Evolutionary conservation across 2,797 vertebrate genomes (phyloP).

Genomic region (Ispidina lecontei): DNA sequence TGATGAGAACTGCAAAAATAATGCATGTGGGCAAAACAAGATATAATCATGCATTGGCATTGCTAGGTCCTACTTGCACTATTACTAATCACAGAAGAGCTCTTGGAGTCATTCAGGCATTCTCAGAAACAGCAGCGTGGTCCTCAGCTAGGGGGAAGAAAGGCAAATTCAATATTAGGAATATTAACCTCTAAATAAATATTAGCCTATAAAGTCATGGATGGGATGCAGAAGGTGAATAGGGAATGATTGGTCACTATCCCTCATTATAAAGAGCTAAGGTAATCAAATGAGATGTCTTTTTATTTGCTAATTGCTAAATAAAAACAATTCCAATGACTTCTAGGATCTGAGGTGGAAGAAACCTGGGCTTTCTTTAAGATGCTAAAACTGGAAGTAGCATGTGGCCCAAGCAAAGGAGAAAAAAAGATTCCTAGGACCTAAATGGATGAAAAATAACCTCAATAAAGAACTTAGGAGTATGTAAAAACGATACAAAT

Average conservation of each 20-base stretch:
- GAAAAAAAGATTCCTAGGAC: background rate
- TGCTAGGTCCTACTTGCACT: conserved; percentile 31
- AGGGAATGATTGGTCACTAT: background rate
- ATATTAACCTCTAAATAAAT: no score
- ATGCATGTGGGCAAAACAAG: conserved; percentile 2
- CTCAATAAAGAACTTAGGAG: background rate
- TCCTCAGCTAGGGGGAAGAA: background rate
- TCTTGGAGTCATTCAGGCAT: background rate
- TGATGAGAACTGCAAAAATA: conserved; percentile 38
- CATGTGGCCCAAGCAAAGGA: background rate
- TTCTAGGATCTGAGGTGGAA: background rate
- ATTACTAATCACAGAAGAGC: conserved; percentile 30
- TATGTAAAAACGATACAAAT: background rate
- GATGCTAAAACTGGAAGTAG: background rate
- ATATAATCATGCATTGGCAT: conserved; percentile 36
- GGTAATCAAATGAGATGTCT: background rate
- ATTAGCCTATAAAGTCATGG: background rate
- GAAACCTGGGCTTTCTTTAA: background rate
- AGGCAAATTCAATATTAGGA: background rate
- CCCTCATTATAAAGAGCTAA: background rate
- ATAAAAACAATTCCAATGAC: background rate
- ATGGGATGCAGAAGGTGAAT: background rate
- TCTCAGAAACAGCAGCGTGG: background rate
- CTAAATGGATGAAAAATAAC: background rate
- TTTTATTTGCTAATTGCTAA: background rate